A percentile compares a stretch with the other conserved stretches of the same genome.
These are phyloP conservation scores for Diadegma fenestrale DNA, from an alignment of 2,888 invertebrate species.

Conservation along the genomic window DNA sequence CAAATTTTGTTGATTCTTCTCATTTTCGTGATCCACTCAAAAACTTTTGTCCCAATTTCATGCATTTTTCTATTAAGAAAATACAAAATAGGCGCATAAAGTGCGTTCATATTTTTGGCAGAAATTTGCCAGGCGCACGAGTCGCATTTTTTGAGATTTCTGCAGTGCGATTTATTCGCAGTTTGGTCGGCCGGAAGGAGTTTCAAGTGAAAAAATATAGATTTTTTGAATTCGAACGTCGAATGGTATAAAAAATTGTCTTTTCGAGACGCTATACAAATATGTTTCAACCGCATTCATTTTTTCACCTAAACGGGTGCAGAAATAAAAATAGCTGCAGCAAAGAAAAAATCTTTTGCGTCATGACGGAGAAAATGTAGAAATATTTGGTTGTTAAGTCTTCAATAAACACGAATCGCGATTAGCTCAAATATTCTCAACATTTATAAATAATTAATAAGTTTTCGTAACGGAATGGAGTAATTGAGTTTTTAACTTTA, in stretches of 20 bases:
- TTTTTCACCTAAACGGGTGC: background rate
- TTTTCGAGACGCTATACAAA: background rate
- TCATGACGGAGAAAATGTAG: background rate
- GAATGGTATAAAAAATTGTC: background rate
- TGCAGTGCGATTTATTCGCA: background rate
- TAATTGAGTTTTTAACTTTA: background rate
- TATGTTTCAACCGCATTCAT: background rate
- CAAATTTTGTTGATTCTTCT: no score
- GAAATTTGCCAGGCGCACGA: background rate
- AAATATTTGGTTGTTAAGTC: background rate
- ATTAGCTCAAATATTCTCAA: background rate
- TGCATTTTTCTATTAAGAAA: background rate
- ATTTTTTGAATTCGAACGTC: background rate
- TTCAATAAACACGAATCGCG: background rate
- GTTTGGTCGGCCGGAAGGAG: no score
- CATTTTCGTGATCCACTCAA: no score
- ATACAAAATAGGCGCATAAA: background rate
- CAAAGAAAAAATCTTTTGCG: background rate
- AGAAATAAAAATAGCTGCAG: background rate
- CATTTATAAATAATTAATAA: background rate
- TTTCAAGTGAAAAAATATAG: no score
- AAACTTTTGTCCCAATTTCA: no score
- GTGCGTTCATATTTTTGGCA: background rate
- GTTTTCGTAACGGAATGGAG: no score
- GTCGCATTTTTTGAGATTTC: background rate